Evolutionary conservation across 2,113 vertebrate genomes (phyloP), one percentile per base, ranked within the genome.

Genomic region (Pelecanoides urinatrix): DNA sequence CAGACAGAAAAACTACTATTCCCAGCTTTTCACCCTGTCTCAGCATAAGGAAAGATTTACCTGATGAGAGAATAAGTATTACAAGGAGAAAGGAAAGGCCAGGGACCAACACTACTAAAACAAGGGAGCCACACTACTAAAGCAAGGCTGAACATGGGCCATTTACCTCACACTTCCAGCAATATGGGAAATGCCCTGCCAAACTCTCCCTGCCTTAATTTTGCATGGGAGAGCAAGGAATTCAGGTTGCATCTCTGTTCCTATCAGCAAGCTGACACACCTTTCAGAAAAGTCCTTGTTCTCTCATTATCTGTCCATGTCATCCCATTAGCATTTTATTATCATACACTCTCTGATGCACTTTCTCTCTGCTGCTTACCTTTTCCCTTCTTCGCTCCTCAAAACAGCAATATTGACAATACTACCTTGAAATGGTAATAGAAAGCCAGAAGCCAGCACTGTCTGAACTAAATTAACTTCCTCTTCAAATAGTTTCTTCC

Each of bases 111-210:
- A 10, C 17, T 40, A 18, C 19, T 17, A 6, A 72, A 63, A 27
- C 7, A 21, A 84, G 4, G 5, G 12, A 40, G 40, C 40, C 8
- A 25, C 15, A 10, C 17, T 45, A 18, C 19, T 17, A 6, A 72
- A 63, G 32, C 7, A 21, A 84, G 4, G 4, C 11, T 53, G 25
- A 53, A 13, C 0, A 0, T 1, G 8, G 23, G 62, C 40, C 3
- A 1, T 29, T 66, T 29, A 42, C 52, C 52, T 63, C 18, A 32
- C 1, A 7, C 32, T 73, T 61, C 29, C 62, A 88, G 18, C 20
- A 68, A 52, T 19, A 2, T 6, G 29, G 32, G 47, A 72, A 74
- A 38, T 38, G 10, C 11, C 26, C 38, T 49, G 30, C 14, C 52
- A 59, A 49, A 62, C 3, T 49, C 30, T 9, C 42, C 32, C 47